phyloP scores from a whole-genome alignment of 2,888 invertebrate genomes.

The Brachypterus glaber region DNA sequence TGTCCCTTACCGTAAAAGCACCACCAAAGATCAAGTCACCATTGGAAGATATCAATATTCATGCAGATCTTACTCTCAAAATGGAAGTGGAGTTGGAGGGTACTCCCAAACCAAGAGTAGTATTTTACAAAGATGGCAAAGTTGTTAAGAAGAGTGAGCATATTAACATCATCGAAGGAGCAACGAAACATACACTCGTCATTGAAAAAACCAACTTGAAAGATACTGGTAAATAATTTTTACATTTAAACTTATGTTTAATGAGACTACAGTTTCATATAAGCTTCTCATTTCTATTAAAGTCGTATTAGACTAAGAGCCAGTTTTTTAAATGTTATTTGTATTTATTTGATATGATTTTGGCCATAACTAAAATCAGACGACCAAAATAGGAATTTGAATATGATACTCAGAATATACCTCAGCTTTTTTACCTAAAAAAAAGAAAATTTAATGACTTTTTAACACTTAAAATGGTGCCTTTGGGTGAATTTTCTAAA shows the following conservation, averaged over 20 bases:
- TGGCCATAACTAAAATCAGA: no score
- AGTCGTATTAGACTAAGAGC: no score
- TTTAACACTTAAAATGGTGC: no score
- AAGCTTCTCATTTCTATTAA: no score
- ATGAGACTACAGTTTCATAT: no score
- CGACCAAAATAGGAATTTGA: no score
- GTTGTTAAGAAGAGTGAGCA: slow-evolving; percentile 63
- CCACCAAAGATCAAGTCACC: slow-evolving; percentile 80
- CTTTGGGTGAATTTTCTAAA: no score
- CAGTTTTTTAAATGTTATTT: slow-evolving; percentile 2
- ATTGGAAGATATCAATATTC: slow-evolving; percentile 63
- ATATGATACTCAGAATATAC: no score
- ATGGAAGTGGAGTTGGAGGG: slow-evolving; percentile 80
- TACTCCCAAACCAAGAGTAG: slow-evolving; percentile 68
- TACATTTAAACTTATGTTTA: no score
- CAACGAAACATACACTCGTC: slow-evolving; percentile 56
- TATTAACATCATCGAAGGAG: slow-evolving; percentile 63
- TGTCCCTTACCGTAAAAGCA: slow-evolving; percentile 69
- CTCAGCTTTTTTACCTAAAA: no score
- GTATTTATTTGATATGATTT: slow-evolving; percentile 1
- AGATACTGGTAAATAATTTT: slow-evolving; percentile 53
- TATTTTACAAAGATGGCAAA: slow-evolving; percentile 83
- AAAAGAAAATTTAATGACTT: no score
- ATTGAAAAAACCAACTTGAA: slow-evolving; percentile 63
- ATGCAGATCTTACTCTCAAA: slow-evolving; percentile 61